phyloP scores from a whole-genome alignment of 2,888 invertebrate genomes.

The Apoda limacodes region DNA sequence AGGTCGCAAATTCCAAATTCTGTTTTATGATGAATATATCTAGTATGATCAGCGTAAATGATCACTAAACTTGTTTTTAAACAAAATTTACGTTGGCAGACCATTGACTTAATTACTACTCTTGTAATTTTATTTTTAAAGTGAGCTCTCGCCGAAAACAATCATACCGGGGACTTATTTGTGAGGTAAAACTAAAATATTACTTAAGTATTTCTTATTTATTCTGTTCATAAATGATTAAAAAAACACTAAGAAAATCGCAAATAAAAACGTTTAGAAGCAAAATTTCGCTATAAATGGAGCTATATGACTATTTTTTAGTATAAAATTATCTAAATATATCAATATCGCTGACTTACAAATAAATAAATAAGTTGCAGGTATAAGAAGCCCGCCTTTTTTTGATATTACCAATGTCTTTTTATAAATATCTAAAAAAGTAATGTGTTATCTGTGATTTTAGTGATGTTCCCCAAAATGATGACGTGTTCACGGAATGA shows the following conservation, averaged over 20 bases:
- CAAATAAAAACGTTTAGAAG: too few species aligned
- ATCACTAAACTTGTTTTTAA: background rate
- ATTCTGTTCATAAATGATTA: too few species aligned
- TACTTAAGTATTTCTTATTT: too few species aligned
- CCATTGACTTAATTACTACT: conserved; percentile 1
- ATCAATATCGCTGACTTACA: too few species aligned
- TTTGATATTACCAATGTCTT: conserved; percentile 2
- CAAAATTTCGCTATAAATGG: too few species aligned
- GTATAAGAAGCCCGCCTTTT: conserved; percentile 1
- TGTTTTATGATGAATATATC: conserved; percentile 4
- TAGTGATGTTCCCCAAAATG: conserved; percentile 4
- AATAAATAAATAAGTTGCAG: too few species aligned
- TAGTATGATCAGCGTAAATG: too few species aligned
- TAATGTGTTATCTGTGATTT: conserved; percentile 3
- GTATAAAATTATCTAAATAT: too few species aligned
- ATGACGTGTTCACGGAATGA: conserved; percentile 3
- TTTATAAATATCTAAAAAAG: too few species aligned
- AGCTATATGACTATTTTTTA: too few species aligned
- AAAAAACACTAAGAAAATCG: too few species aligned
- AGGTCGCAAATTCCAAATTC: conserved; percentile 2
- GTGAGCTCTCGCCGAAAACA: conserved; percentile 1
- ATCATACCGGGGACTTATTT: conserved; percentile 3
- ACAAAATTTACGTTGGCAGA: conserved; percentile 3
- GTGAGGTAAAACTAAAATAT: too few species aligned
- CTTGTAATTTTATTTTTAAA: conserved; percentile 3